Percentiles rank a stretch among this genome's conserved stretches.
Conservation (phyloP, 2,888 invertebrate species). For the Sarcophaga rosellei region DNA sequence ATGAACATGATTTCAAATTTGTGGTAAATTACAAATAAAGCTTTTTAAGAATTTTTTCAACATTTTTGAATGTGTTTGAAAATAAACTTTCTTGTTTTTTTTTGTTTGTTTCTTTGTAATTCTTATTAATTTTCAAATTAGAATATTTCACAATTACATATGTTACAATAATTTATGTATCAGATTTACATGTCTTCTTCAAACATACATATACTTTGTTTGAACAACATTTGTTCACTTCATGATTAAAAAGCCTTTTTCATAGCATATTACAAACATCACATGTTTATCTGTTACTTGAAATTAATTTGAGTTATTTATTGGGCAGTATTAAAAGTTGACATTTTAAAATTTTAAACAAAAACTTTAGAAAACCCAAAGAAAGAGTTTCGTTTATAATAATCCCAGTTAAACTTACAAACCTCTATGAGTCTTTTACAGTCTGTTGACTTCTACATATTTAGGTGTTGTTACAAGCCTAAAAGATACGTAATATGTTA, state of each 20-base stretch:
- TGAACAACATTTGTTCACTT: background rate
- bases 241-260: slow-evolving; percentile 13
- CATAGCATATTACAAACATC: background rate
- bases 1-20: slow-evolving; percentile 57
- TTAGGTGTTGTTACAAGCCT: too few species aligned
- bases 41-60: background rate
- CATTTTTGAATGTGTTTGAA: background rate
- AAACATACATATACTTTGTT: background rate
- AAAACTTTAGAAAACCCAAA: background rate
- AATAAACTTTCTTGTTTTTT: slow-evolving; percentile 2
- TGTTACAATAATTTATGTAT: slow-evolving; percentile 65
- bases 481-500: too few species aligned
- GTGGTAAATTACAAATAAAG: slow-evolving; percentile 59
- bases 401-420: too few species aligned
- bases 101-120: slow-evolving; percentile 31
- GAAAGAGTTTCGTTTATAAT: background rate
- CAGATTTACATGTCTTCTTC: background rate
- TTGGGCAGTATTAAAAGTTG: slow-evolving; percentile 12
- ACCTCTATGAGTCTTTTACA: too few species aligned
- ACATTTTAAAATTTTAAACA: background rate
- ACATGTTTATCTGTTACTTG: slow-evolving; percentile 5
- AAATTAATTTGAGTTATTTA: slow-evolving; percentile 62
- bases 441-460: too few species aligned
- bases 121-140: slow-evolving; percentile 59
- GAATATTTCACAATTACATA: slow-evolving; percentile 63